Conservation (phyloP, 2,113 vertebrate genomes). For the Myanophis thanlyinensis region DNA sequence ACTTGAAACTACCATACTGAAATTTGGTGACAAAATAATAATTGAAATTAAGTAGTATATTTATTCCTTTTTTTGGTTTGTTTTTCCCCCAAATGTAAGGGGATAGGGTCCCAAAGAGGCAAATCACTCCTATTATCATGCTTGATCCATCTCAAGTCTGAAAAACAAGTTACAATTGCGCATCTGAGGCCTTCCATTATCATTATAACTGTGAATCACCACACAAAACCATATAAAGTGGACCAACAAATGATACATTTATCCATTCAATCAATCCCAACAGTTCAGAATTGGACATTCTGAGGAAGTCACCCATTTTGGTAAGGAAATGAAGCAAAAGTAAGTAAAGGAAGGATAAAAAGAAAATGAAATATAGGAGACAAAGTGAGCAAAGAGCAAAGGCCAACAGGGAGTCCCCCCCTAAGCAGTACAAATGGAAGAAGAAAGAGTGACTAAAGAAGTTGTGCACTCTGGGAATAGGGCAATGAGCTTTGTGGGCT, state of each 20-base stretch:
- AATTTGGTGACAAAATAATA: neutral
- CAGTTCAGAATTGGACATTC: neutral
- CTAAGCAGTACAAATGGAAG: neutral
- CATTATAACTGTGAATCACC: neutral
- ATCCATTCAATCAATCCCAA: neutral
- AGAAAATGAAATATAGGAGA: neutral
- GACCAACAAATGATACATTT: neutral
- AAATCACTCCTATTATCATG: neutral
- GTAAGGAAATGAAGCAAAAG: neutral
- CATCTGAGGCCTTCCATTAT: neutral
- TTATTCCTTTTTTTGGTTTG: no score
- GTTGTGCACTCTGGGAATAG: neutral
- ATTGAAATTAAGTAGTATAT: neutral
- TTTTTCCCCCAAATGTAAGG: neutral
- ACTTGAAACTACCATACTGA: neutral
- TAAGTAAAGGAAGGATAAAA: neutral
- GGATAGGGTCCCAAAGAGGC: neutral
- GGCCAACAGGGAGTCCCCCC: neutral
- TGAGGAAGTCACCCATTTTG: neutral
- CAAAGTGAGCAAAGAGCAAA: neutral
- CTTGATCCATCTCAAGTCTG: neutral
- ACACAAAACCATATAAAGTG: neutral
- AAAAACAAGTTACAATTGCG: neutral
- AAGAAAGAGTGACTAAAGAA: neutral
- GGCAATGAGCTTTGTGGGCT: neutral